Conservation (phyloP, 2,797 vertebrate genomes). For the Antrozous pallidus region DNA sequence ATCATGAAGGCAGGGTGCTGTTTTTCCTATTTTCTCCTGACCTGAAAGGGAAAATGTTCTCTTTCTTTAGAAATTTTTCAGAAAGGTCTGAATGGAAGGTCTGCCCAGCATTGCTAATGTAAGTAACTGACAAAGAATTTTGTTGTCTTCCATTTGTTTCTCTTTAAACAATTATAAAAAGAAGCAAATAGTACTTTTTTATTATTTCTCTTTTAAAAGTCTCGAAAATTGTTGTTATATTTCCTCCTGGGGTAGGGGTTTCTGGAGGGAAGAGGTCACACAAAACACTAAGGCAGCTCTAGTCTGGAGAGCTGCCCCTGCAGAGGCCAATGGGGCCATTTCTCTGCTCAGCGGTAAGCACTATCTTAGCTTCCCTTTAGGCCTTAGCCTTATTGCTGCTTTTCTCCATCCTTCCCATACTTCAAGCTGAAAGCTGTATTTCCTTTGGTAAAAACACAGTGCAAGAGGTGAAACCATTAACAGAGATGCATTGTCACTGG, state of each 20-base stretch:
- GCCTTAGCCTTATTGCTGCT: neutral
- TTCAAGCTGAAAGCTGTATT: neutral
- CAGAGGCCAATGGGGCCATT: neutral
- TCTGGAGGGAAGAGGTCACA: neutral
- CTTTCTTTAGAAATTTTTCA: neutral
- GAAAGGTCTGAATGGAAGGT: neutral
- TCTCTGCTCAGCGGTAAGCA: neutral
- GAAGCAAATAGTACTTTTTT: neutral
- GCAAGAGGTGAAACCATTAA: neutral
- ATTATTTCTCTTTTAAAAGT: neutral
- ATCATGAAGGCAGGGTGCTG: neutral
- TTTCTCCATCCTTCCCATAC: neutral
- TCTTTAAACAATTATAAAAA: constrained; percentile 11
- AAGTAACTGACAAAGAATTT: neutral
- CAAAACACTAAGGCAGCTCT: neutral
- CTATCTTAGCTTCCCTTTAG: neutral
- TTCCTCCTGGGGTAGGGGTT: neutral
- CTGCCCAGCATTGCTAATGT: neutral
- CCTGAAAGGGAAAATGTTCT: neutral
- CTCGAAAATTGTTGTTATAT: neutral
- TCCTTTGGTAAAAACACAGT: neutral
- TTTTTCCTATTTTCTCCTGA: neutral
- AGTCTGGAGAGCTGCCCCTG: neutral
- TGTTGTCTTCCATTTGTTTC: constrained; percentile 9
- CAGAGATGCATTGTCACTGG: neutral